phyloP scores from a whole-genome alignment of 2,113 vertebrate species.

The Ctenodactylus gundi region DNA sequence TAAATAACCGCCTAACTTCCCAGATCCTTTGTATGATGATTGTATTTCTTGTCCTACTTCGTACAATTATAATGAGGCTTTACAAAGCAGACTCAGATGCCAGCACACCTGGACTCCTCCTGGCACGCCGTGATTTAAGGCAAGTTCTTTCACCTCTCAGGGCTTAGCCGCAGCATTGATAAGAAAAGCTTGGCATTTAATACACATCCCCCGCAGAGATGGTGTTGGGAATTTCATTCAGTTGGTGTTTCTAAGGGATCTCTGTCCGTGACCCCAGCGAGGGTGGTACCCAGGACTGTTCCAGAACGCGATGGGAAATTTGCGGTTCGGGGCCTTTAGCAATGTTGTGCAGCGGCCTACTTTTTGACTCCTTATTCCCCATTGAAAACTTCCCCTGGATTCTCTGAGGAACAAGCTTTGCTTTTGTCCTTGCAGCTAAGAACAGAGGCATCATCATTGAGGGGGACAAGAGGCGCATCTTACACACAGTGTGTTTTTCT shows the following conservation, averaged over 20 bases:
- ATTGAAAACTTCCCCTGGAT: not conserved
- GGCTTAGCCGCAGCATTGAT: conserved; percentile 40
- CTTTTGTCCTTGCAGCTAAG: not conserved
- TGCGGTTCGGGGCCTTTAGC: not conserved
- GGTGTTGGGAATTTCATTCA: not conserved
- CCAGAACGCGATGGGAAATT: not conserved
- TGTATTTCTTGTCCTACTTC: conserved; percentile 59
- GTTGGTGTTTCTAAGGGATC: conserved; percentile 39
- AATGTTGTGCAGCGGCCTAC: not conserved
- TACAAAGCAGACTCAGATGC: conserved; percentile 44
- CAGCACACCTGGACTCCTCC: conserved; percentile 54
- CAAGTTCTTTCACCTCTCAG: conserved; percentile 38
- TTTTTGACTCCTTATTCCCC: not conserved
- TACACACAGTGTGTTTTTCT: not conserved
- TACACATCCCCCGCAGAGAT: not conserved
- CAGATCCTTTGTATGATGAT: conserved; percentile 45
- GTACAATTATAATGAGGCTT: conserved; percentile 38
- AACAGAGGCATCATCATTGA: not conserved
- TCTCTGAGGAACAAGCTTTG: not conserved
- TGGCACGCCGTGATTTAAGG: not conserved
- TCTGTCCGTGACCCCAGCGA: conserved; percentile 15
- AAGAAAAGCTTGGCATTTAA: conserved; percentile 55
- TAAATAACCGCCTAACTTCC: conserved; percentile 57
- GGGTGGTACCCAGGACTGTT: not conserved
- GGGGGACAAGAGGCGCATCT: not conserved